These are phyloP conservation scores for Solenopsis fugax DNA, from an alignment of 1,140 invertebrate genomes.

Conservation along the genomic window DNA sequence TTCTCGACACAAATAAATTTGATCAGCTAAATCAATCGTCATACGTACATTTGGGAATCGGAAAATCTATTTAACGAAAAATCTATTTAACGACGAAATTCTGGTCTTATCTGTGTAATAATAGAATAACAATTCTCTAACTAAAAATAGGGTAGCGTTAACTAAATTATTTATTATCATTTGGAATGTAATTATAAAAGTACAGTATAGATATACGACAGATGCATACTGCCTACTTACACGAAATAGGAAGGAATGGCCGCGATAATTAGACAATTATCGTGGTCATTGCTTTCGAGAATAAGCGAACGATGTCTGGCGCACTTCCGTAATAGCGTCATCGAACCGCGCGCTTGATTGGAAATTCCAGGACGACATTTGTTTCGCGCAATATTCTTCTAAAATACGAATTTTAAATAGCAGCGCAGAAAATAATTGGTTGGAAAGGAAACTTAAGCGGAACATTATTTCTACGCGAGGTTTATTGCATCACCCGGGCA, in stretches of 20 bases:
- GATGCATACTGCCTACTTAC: not conserved
- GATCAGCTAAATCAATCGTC: not conserved
- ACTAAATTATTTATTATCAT: not conserved
- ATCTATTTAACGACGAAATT: not conserved
- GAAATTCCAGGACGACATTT: conserved; percentile 21
- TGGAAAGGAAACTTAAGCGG: not conserved
- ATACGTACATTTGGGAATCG: not conserved
- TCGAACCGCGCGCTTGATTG: conserved; percentile 17
- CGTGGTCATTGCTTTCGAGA: not conserved
- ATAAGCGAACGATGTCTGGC: not conserved
- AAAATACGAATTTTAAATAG: not conserved
- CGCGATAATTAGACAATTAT: conserved; percentile 21
- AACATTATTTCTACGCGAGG: conserved; percentile 2
- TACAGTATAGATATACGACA: not conserved
- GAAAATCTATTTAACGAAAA: not conserved
- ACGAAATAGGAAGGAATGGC: not conserved
- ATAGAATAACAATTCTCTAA: not conserved
- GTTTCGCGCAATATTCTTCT: not conserved
- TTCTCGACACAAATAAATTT: not conserved
- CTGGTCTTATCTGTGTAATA: not conserved
- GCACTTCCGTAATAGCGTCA: not conserved
- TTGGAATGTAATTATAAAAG: not conserved
- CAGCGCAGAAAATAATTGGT: not conserved
- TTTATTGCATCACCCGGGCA: conserved; percentile 10
- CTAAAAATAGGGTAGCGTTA: not conserved